A percentile compares a stretch with the other conserved stretches of the same genome.
These are phyloP conservation scores for Whitmania pigra DNA, from an alignment of 1,140 invertebrate genomes.

Conservation along the genomic window DNA sequence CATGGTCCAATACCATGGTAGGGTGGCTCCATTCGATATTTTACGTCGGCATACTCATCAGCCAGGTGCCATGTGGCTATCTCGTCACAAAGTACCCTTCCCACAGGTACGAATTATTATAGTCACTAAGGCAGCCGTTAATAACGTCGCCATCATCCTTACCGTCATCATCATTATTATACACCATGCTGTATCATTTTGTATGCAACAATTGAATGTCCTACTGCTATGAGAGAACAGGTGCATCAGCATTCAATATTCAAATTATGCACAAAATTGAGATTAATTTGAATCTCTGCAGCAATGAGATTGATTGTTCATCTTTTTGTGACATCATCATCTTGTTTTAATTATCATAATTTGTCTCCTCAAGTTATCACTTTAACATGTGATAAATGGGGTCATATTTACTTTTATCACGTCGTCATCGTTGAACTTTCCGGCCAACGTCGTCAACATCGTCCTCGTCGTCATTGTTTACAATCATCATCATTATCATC, in stretches of 20 bases:
- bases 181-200: not conserved
- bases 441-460: not conserved
- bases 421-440: too few species aligned
- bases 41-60: slow-evolving; percentile 36
- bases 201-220: not conserved
- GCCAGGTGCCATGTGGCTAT: slow-evolving; percentile 36
- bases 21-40: slow-evolving; percentile 36
- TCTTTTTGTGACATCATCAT: too few species aligned
- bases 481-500: not conserved
- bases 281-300: too few species aligned
- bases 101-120: slow-evolving; percentile 30
- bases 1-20: slow-evolving; percentile 32
- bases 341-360: too few species aligned
- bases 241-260: too few species aligned
- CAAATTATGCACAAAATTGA: too few species aligned
- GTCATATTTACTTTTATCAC: too few species aligned
- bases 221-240: too few species aligned
- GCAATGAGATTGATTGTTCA: too few species aligned
- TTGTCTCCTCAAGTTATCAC: too few species aligned
- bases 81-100: slow-evolving; percentile 31
- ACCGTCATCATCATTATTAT: not conserved
- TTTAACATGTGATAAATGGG: too few species aligned
- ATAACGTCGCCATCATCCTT: not conserved
- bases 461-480: not conserved
- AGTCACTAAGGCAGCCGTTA: not conserved